phyloP scores from a whole-genome alignment of 1,140 invertebrate genomes.

The Wasmannia auropunctata region DNA sequence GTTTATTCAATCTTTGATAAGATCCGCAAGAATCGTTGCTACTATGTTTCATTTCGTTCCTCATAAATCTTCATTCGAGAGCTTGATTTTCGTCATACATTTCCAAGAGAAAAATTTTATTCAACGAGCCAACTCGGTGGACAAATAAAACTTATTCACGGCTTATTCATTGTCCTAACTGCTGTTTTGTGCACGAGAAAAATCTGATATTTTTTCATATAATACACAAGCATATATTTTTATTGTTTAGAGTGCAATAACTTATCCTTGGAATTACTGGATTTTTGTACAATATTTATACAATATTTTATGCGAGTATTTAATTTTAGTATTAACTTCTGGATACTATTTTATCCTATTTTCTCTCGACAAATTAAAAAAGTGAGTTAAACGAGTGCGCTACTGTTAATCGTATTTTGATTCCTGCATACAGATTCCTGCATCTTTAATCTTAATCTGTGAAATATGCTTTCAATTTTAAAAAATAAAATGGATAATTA shows the following conservation, averaged over 20 bases:
- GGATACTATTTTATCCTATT: neutral
- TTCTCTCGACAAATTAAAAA: neutral
- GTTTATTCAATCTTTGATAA: constrained; percentile 14
- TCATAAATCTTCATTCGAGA: constrained; percentile 12
- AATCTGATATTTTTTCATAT: neutral
- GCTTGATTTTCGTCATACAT: constrained; percentile 26
- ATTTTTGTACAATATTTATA: no score
- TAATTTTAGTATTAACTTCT: neutral
- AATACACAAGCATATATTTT: neutral
- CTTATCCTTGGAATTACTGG: neutral
- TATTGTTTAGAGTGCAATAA: neutral
- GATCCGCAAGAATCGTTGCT: neutral
- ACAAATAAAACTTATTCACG: neutral
- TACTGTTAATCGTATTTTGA: neutral
- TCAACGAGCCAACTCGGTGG: neutral
- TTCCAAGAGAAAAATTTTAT: constrained; percentile 54
- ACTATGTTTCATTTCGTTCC: constrained; percentile 9
- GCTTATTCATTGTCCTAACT: constrained; percentile 11
- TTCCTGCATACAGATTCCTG: neutral
- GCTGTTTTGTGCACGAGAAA: neutral
- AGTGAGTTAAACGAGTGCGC: no score
- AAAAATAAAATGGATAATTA: neutral
- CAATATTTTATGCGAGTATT: neutral
- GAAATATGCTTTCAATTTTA: neutral
- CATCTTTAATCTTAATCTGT: neutral